phyloP scores from a whole-genome alignment of 2,888 invertebrate genomes.

The Caenorhabditis plicata region DNA sequence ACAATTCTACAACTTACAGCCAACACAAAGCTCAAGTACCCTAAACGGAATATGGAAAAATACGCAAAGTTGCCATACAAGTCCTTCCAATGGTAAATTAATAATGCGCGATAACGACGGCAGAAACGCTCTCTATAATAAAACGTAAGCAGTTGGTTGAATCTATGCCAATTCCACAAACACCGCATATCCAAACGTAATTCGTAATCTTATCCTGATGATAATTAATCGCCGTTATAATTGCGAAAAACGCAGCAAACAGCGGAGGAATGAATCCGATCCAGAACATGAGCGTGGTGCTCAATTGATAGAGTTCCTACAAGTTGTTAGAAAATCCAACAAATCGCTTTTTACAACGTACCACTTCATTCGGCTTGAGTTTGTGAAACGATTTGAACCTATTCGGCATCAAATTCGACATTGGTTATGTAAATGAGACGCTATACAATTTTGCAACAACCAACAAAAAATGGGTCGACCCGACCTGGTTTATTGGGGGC shows the following conservation, averaged over 20 bases:
- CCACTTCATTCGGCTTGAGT: too few relatives aligned
- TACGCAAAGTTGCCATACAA: slow-evolving; percentile 59
- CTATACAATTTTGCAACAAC: too few relatives aligned
- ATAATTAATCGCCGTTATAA: slow-evolving; percentile 51
- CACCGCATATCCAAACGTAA: slow-evolving; percentile 62
- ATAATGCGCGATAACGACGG: slow-evolving; percentile 62
- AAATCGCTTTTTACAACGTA: too few relatives aligned
- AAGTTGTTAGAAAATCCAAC: too few relatives aligned
- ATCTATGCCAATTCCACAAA: slow-evolving; percentile 6
- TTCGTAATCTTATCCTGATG: slow-evolving; percentile 57
- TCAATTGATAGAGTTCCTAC: slow-evolving; percentile 33
- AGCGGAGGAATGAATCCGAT: slow-evolving; percentile 58
- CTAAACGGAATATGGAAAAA: slow-evolving; percentile 59
- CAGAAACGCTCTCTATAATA: slow-evolving; percentile 51
- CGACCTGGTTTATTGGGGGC: too few relatives aligned
- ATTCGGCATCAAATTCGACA: too few relatives aligned
- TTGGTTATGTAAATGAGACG: too few relatives aligned
- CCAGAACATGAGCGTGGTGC: slow-evolving; percentile 45
- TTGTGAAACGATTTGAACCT: too few relatives aligned
- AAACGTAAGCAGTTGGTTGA: not conserved
- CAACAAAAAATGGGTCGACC: too few relatives aligned
- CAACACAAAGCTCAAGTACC: slow-evolving; percentile 55
- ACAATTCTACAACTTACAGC: slow-evolving; percentile 41
- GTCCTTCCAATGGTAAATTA: slow-evolving; percentile 59
- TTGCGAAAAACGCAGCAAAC: slow-evolving; percentile 55